phyloP scores from a whole-genome alignment of 2,888 invertebrate species.

The Drosophila paranaensis region DNA sequence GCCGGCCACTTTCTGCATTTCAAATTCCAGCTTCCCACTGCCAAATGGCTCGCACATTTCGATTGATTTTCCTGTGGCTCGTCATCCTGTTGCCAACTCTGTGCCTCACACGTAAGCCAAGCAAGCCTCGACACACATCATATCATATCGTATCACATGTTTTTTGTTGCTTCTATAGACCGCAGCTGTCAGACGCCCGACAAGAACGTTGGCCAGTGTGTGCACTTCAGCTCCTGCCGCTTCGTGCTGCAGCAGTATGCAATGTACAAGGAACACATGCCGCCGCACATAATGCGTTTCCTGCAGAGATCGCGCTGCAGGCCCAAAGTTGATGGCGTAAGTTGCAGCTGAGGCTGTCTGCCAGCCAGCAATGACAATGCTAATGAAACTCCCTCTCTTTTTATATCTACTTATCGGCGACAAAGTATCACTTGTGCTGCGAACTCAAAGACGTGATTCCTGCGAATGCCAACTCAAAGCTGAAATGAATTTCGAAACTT shows the following conservation, averaged over 20 bases:
- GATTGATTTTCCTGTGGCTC: slow-evolving; percentile 64
- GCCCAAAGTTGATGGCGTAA: slow-evolving; percentile 70
- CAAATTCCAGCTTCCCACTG: slow-evolving; percentile 37
- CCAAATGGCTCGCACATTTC: slow-evolving; percentile 68
- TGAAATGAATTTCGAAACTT: slow-evolving; percentile 67
- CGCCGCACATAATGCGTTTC: slow-evolving; percentile 69
- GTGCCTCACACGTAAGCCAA: slow-evolving; percentile 70
- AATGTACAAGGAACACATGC: slow-evolving; percentile 75
- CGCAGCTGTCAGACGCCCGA: slow-evolving; percentile 71
- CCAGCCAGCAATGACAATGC: slow-evolving; percentile 1
- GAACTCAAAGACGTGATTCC: slow-evolving; percentile 72
- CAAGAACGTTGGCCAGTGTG: slow-evolving; percentile 63
- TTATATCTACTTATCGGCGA: slow-evolving; percentile 36
- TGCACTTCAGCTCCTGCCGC: slow-evolving; percentile 69
- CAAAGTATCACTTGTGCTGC: slow-evolving; percentile 75
- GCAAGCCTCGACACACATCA: slow-evolving; percentile 13
- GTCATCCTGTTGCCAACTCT: slow-evolving; percentile 63
- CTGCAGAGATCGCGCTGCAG: slow-evolving; percentile 70
- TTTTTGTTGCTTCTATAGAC: slow-evolving; percentile 28
- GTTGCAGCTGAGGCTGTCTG: slow-evolving; percentile 33
- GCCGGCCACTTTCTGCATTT: background rate
- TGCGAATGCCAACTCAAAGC: slow-evolving; percentile 72
- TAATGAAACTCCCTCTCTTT: slow-evolving; percentile 38
- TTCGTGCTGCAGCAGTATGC: slow-evolving; percentile 67
- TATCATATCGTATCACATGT: no score